A percentile compares a stretch with the other conserved stretches of the same genome.
Evolutionary conservation across 2,113 vertebrate genomes (phyloP).

Genomic region (Edolisoma coerulescens): DNA sequence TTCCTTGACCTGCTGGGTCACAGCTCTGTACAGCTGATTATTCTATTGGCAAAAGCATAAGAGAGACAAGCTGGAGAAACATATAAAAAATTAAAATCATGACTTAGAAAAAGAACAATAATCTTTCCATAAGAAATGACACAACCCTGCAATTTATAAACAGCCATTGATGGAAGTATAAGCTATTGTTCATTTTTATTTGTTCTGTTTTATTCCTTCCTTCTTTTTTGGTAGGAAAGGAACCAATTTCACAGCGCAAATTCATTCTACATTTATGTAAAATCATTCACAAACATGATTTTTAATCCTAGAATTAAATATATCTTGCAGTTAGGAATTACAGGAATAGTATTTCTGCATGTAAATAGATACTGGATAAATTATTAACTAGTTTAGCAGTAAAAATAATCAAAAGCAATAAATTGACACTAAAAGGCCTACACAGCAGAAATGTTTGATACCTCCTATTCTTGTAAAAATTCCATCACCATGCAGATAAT

Average conservation of each 20-base stretch:
- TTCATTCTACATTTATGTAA: constrained; percentile 45
- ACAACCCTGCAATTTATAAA: constrained; percentile 18
- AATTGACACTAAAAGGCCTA: not conserved
- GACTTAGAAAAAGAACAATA: constrained; percentile 14
- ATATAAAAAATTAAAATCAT: not conserved
- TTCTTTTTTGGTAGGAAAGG: constrained; percentile 10
- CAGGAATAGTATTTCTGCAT: not conserved
- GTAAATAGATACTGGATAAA: not conserved
- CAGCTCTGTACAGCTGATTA: not conserved
- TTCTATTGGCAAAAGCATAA: not conserved
- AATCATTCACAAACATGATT: not conserved
- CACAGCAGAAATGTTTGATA: not conserved
- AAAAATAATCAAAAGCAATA: constrained; percentile 19
- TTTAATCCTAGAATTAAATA: constrained; percentile 42
- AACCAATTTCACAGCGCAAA: constrained; percentile 41
- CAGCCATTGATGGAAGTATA: constrained; percentile 2
- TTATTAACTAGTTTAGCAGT: constrained; percentile 3
- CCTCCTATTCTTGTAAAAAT: not conserved
- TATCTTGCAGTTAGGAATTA: not conserved
- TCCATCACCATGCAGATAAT: not conserved
- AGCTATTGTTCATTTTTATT: constrained; percentile 17
- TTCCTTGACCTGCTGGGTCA: not conserved
- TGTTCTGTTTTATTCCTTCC: constrained; percentile 27
- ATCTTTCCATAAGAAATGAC: not conserved
- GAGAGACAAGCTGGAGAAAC: not conserved